A percentile compares a stretch with the other conserved stretches of the same genome.
phyloP scores from a whole-genome alignment of 2,888 invertebrate genomes.

The Agrilus cyanescens region DNA sequence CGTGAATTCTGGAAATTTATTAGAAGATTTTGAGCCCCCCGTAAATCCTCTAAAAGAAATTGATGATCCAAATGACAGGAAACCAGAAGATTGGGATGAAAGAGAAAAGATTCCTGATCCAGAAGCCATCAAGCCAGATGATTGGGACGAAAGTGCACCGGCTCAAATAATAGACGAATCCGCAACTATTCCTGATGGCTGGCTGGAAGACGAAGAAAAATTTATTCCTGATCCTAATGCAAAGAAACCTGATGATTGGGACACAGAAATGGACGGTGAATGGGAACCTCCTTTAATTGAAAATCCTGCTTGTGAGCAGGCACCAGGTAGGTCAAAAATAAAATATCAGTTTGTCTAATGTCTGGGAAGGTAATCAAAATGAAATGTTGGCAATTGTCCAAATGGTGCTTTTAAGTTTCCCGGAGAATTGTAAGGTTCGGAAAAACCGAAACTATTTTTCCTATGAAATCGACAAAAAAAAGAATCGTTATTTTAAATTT shows the following conservation, averaged over 20 bases:
- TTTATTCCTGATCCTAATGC: slow-evolving; percentile 80
- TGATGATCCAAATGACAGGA: slow-evolving; percentile 75
- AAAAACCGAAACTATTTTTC: too few species aligned
- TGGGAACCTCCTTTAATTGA: slow-evolving; percentile 93
- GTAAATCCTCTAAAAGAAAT: slow-evolving; percentile 93
- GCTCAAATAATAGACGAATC: slow-evolving; percentile 76
- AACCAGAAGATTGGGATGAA: slow-evolving; percentile 95
- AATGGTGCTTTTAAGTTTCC: too few species aligned
- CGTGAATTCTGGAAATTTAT: slow-evolving; percentile 73
- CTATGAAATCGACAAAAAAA: too few species aligned
- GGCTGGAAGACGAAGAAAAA: slow-evolving; percentile 85
- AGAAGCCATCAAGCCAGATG: slow-evolving; percentile 79
- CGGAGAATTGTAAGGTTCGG: too few species aligned
- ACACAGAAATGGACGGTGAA: slow-evolving; percentile 95
- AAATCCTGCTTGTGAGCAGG: slow-evolving; percentile 71
- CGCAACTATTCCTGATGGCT: slow-evolving; percentile 77
- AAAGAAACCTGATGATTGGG: slow-evolving; percentile 89
- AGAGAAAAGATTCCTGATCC: slow-evolving; percentile 79
- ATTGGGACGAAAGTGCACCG: slow-evolving; percentile 95
- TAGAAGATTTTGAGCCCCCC: slow-evolving; percentile 84
- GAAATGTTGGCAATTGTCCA: too few species aligned
- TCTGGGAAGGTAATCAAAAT: too few species aligned
- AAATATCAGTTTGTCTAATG: too few species aligned
- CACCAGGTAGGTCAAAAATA: slow-evolving; percentile 15
- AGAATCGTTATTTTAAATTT: too few species aligned